A percentile compares a stretch with the other conserved stretches of the same genome.
phyloP scores from a whole-genome alignment of 1,140 invertebrate species.

The Aphaenogaster rudis region DNA sequence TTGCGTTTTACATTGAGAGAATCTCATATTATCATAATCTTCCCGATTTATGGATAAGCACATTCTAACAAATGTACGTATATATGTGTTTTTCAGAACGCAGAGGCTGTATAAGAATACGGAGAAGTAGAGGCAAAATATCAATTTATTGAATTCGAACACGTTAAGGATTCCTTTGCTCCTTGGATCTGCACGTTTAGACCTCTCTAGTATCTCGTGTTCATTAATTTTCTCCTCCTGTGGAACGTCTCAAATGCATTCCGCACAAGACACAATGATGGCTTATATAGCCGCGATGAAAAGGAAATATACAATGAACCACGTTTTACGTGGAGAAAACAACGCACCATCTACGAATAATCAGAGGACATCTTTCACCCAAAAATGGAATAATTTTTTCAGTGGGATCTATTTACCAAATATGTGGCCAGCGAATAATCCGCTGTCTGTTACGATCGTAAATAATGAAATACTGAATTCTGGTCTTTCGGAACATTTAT shows the following conservation, averaged over 20 bases:
- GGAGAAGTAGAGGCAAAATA: slow-evolving; percentile 38
- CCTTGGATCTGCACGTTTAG: background rate
- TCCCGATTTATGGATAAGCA: background rate
- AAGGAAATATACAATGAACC: slow-evolving; percentile 64
- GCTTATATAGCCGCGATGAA: background rate
- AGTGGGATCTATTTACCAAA: slow-evolving; percentile 66
- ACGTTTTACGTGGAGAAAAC: slow-evolving; percentile 52
- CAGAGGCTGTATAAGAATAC: slow-evolving; percentile 61
- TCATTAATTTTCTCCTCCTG: background rate
- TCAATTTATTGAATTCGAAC: slow-evolving; percentile 59
- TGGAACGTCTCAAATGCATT: slow-evolving; percentile 58
- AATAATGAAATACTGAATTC: slow-evolving; percentile 75
- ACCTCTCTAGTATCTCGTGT: slow-evolving; percentile 2
- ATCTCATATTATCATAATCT: background rate
- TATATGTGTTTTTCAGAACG: slow-evolving; percentile 67
- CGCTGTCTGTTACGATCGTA: slow-evolving; percentile 78
- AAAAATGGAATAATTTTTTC: slow-evolving; percentile 61
- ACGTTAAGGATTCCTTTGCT: background rate
- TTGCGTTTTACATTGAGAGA: background rate
- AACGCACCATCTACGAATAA: background rate
- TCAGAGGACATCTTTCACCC: slow-evolving; percentile 56
- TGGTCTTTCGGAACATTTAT: slow-evolving; percentile 74
- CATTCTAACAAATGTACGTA: background rate
- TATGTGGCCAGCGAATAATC: slow-evolving; percentile 59
- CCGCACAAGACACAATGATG: slow-evolving; percentile 36